These are phyloP conservation scores for Eumacrocentrus americanus DNA, from an alignment of 2,888 invertebrate genomes.

Conservation along the genomic window DNA sequence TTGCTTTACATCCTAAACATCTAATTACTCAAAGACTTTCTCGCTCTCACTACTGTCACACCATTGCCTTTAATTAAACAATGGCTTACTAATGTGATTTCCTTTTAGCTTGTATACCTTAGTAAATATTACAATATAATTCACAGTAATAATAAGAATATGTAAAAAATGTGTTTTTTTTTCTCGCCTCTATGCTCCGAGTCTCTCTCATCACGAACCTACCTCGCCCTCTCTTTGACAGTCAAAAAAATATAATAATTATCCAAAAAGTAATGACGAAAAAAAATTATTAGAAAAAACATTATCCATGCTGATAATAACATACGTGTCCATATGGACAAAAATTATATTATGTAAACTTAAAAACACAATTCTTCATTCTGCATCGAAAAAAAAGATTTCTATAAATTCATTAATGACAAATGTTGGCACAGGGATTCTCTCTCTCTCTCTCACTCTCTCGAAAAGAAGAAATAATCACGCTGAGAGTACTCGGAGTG, in stretches of 20 bases:
- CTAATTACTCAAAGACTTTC: not conserved
- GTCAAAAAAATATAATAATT: conserved; percentile 6
- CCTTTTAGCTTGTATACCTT: not conserved
- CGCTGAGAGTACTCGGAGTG: too few relatives aligned
- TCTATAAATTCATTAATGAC: conserved; percentile 3
- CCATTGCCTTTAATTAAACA: not conserved
- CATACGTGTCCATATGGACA: too few relatives aligned
- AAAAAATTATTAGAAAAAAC: conserved; percentile 6
- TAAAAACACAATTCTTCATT: too few relatives aligned
- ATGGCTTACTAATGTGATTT: too few relatives aligned
- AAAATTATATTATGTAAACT: too few relatives aligned
- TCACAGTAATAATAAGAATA: conserved; percentile 35
- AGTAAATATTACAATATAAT: conserved; percentile 27
- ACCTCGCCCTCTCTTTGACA: too few relatives aligned
- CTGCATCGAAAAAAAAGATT: not conserved
- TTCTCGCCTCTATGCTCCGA: conserved; percentile 39
- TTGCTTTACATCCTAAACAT: not conserved
- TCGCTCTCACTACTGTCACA: not conserved
- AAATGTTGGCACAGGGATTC: not conserved
- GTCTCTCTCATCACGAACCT: conserved; percentile 19
- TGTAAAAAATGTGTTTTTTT: conserved; percentile 32
- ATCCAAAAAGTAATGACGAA: conserved; percentile 5
- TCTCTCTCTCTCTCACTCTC: conserved; percentile 2
- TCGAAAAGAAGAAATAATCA: not conserved
- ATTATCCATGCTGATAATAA: too few relatives aligned